Evolutionary conservation across 2,797 vertebrate genomes (phyloP).

Genomic region (Pteropus rufus): DNA sequence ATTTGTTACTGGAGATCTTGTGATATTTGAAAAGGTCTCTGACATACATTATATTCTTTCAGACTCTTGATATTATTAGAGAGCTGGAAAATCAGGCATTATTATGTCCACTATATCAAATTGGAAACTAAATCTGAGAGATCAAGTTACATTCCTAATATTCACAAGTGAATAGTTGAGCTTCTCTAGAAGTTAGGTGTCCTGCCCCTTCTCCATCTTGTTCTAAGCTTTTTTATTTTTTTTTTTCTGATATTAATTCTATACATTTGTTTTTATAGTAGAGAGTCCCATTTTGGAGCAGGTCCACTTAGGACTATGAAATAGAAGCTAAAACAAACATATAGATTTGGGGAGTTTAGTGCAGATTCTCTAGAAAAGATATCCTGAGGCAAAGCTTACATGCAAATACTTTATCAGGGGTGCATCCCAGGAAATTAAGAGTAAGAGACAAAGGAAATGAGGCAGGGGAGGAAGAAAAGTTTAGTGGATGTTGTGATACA

Average conservation of each 20-base stretch:
- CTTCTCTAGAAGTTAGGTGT: background rate
- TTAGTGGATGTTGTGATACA: background rate
- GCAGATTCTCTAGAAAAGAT: background rate
- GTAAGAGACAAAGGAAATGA: background rate
- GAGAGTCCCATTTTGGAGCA: background rate
- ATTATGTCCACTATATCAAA: background rate
- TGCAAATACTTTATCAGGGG: background rate
- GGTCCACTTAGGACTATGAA: background rate
- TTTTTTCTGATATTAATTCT: background rate
- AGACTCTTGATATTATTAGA: background rate
- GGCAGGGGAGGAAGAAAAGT: background rate
- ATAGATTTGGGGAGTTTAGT: background rate
- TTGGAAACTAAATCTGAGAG: background rate
- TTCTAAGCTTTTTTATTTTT: background rate
- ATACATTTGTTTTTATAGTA: background rate
- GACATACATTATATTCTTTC: background rate
- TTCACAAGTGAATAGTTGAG: background rate
- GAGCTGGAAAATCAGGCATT: background rate
- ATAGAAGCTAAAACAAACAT: conserved; percentile 3
- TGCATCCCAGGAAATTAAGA: background rate
- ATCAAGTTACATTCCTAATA: background rate
- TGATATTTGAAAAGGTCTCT: background rate
- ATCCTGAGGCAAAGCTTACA: background rate
- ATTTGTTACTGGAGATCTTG: background rate
- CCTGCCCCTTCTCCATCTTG: background rate